phyloP scores from a whole-genome alignment of 2,113 vertebrate genomes.

The Phasianus colchicus region DNA sequence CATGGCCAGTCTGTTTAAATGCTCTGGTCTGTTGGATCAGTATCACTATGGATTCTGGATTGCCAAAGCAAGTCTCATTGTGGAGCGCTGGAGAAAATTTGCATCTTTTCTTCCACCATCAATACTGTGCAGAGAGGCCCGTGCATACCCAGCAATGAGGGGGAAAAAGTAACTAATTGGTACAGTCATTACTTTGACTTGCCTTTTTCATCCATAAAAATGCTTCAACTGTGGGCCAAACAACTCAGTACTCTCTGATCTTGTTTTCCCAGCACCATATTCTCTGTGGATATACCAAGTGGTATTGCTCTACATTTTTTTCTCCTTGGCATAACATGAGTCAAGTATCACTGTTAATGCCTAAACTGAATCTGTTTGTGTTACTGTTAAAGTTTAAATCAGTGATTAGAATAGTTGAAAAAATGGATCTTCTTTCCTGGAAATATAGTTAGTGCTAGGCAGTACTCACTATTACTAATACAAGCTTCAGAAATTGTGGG shows the following conservation, averaged over 20 bases:
- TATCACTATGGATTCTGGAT: not conserved
- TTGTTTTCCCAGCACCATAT: not conserved
- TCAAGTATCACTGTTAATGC: not conserved
- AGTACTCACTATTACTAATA: not conserved
- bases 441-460: not conserved
- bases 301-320: not conserved
- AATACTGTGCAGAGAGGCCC: not conserved
- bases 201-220: not conserved
- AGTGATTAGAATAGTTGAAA: not conserved
- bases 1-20: not conserved
- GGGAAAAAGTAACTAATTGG: not conserved
- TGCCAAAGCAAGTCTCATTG: not conserved
- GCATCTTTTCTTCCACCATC: not conserved
- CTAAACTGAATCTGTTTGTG: not conserved
- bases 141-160: not conserved
- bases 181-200: not conserved
- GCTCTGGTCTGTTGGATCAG: not conserved
- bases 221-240: not conserved
- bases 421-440: not conserved
- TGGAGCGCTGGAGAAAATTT: not conserved
- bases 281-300: not conserved
- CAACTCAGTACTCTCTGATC: not conserved
- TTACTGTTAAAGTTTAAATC: not conserved
- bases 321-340: not conserved
- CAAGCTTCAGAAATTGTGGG: not conserved